Evolutionary conservation across 2,797 vertebrate species (phyloP).

Genomic region (Mormyrops boulengeri): DNA sequence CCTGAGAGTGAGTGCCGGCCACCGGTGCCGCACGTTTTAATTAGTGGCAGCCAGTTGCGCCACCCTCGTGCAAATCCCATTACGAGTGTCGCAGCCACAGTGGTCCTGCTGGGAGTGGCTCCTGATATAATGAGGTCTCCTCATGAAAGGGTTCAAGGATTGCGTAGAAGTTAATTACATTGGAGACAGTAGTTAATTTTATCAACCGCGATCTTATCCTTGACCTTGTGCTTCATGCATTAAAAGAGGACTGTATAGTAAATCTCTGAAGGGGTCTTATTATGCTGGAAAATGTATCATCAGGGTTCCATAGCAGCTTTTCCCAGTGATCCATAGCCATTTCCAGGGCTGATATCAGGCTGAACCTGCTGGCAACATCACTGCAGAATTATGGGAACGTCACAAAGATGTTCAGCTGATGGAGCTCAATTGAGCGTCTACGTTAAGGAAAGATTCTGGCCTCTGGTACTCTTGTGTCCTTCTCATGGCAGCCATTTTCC

Average conservation of each 20-base stretch:
- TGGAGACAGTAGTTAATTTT: constrained; percentile 35
- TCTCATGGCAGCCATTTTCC: background rate
- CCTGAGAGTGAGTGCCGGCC: constrained; percentile 26
- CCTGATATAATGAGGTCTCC: constrained; percentile 30
- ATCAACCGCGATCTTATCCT: constrained; percentile 26
- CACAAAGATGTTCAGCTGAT: background rate
- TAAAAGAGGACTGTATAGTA: constrained; percentile 5
- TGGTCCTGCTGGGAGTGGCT: background rate
- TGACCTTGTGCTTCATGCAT: constrained; percentile 11
- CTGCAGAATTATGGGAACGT: background rate
- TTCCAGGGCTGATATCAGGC: background rate
- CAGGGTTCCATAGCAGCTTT: background rate
- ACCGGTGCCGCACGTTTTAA: background rate
- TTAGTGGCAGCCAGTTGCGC: background rate
- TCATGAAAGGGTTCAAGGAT: constrained; percentile 7
- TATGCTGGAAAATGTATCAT: background rate
- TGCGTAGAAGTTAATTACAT: constrained; percentile 20
- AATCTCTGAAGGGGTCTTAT: background rate
- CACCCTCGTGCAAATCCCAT: background rate
- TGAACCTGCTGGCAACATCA: background rate
- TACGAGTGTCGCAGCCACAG: background rate
- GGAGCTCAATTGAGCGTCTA: background rate
- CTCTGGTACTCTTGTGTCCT: background rate
- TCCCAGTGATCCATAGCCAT: background rate
- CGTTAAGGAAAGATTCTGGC: background rate